These are phyloP conservation scores for Rhynchomys soricoides DNA, from an alignment of 2,113 vertebrate genomes.

Conservation along the genomic window DNA sequence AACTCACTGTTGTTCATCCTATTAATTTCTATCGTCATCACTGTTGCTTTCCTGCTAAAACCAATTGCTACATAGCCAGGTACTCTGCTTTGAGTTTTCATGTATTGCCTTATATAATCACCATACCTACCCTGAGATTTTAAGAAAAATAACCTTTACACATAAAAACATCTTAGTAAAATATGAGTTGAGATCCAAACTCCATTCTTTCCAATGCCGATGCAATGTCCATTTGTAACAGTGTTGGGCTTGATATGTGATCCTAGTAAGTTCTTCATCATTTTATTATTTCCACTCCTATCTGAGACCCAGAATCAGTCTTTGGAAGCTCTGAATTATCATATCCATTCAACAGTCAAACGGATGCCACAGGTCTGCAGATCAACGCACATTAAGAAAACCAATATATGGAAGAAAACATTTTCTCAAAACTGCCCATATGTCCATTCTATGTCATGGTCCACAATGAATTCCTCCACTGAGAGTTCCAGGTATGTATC, in stretches of 20 bases:
- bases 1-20: not conserved
- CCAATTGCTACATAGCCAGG: not conserved
- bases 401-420: not conserved
- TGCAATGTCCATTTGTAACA: not conserved
- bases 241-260: not conserved
- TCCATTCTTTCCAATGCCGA: not conserved
- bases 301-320: not conserved
- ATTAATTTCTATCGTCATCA: conserved; percentile 15
- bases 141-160: not conserved
- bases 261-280: not conserved
- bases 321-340: not conserved
- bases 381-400: not conserved
- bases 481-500: not conserved
- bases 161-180: not conserved
- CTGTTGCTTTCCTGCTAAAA: not conserved
- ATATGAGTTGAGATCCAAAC: not conserved
- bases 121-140: not conserved
- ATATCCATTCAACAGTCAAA: not conserved
- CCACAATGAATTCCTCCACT: not conserved
- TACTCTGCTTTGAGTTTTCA: not conserved
- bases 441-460: not conserved
- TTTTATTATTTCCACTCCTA: not conserved
- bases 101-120: not conserved
- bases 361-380: not conserved
- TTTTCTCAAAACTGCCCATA: conserved; percentile 8